Evolutionary conservation across 2,888 invertebrate species (phyloP).

Genomic region (Nasonovia ribisnigri): DNA sequence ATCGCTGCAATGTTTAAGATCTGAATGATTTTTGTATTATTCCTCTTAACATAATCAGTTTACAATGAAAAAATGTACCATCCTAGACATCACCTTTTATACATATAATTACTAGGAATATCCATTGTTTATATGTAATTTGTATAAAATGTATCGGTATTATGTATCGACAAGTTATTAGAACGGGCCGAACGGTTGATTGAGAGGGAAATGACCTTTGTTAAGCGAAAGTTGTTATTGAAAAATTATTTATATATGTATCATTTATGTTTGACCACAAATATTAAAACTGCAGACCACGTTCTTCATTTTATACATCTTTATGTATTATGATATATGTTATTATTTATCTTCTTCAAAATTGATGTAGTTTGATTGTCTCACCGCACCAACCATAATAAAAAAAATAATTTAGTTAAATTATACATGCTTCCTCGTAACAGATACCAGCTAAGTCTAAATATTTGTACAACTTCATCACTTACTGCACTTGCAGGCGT

Average conservation of each 20-base stretch:
- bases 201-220: slow-evolving; percentile 11
- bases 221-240: slow-evolving; percentile 38
- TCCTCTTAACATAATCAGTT: neutral
- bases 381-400: neutral
- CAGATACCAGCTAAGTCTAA: neutral
- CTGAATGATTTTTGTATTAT: neutral
- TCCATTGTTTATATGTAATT: neutral
- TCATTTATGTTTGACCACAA: slow-evolving; percentile 10
- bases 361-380: neutral
- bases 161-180: neutral
- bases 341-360: slow-evolving; percentile 7
- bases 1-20: neutral
- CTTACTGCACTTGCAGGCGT: neutral
- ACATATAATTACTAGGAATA: neutral
- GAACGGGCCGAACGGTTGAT: too few relatives aligned
- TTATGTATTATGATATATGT: neutral
- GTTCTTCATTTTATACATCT: neutral
- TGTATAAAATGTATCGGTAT: neutral
- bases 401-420: neutral
- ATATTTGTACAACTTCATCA: neutral
- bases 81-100: neutral
- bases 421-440: neutral
- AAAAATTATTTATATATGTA: neutral
- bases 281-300: neutral
- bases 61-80: neutral